phyloP scores from a whole-genome alignment of 2,888 invertebrate species.

The Ochropleura leucogaster region DNA sequence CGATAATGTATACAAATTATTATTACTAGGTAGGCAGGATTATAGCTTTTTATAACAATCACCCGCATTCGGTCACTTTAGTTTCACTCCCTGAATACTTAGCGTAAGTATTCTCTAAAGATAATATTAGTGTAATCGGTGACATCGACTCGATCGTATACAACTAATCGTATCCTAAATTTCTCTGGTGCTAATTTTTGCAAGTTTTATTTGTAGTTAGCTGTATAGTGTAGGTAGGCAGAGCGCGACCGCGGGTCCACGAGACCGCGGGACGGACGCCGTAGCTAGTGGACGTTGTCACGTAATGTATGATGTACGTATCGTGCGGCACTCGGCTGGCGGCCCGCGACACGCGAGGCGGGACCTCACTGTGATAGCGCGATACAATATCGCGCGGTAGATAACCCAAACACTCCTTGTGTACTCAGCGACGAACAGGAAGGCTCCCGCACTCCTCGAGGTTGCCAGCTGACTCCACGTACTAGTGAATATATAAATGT shows the following conservation, averaged over 20 bases:
- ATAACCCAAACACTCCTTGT: too few species aligned
- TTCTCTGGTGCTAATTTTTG: constrained; percentile 85
- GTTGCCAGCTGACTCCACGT: constrained; percentile 22
- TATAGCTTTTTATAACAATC: constrained; percentile 63
- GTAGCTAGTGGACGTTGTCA: constrained; percentile 5
- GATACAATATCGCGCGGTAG: neutral
- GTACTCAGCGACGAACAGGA: constrained; percentile 2
- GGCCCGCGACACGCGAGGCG: neutral
- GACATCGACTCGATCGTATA: constrained; percentile 77
- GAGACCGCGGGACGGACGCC: constrained; percentile 43
- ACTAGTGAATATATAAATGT: constrained; percentile 57
- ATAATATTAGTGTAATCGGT: constrained; percentile 70
- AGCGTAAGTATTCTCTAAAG: constrained; percentile 63
- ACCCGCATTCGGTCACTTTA: constrained; percentile 68
- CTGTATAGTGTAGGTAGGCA: constrained; percentile 52
- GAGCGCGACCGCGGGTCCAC: constrained; percentile 41
- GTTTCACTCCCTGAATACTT: constrained; percentile 58
- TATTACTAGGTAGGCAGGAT: constrained; percentile 54
- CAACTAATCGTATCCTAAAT: constrained; percentile 75
- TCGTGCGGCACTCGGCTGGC: constrained; percentile 28
- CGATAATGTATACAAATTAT: constrained; percentile 56
- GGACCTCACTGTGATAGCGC: neutral
- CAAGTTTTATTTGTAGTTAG: constrained; percentile 69
- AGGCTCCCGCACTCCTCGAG: neutral
- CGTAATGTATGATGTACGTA: constrained; percentile 31